A percentile compares a stretch with the other conserved stretches of the same genome.
phyloP scores from a whole-genome alignment of 2,113 vertebrate species.

The Pavo muticus region DNA sequence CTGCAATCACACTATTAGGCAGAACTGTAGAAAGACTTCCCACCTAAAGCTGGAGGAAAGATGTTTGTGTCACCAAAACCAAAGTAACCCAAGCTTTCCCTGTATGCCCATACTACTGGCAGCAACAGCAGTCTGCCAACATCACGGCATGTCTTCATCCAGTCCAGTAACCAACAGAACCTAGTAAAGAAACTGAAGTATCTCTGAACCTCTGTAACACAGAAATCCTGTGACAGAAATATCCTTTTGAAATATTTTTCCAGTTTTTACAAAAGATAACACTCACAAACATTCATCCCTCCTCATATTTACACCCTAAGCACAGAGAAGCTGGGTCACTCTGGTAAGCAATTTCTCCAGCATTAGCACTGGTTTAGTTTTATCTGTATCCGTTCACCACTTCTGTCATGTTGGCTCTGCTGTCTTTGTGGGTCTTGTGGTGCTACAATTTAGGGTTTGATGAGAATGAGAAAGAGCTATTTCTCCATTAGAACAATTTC shows the following conservation, averaged over 20 bases:
- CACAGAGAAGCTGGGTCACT: neutral
- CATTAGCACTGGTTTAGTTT: neutral
- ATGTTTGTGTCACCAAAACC: neutral
- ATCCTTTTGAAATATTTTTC: neutral
- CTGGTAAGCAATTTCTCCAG: neutral
- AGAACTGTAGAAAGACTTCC: neutral
- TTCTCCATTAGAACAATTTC: neutral
- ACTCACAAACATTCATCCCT: neutral
- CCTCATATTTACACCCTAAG: neutral
- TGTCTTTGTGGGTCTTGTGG: neutral
- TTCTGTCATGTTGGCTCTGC: rapidly evolving
- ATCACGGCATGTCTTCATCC: rapidly evolving
- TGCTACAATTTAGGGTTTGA: neutral
- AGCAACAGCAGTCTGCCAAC: rapidly evolving
- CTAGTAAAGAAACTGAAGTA: neutral
- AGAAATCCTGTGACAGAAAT: neutral
- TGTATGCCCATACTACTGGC: neutral
- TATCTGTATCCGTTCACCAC: neutral
- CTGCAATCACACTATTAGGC: neutral
- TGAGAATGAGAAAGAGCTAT: neutral
- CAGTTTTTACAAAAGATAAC: neutral
- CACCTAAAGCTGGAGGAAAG: neutral
- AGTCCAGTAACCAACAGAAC: neutral
- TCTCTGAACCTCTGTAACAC: neutral
- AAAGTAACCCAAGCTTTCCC: neutral